Evolutionary conservation across 1,140 invertebrate species (phyloP), one percentile per base, ranked within the genome.

Genomic region (Akabosia matsudoensis): DNA sequence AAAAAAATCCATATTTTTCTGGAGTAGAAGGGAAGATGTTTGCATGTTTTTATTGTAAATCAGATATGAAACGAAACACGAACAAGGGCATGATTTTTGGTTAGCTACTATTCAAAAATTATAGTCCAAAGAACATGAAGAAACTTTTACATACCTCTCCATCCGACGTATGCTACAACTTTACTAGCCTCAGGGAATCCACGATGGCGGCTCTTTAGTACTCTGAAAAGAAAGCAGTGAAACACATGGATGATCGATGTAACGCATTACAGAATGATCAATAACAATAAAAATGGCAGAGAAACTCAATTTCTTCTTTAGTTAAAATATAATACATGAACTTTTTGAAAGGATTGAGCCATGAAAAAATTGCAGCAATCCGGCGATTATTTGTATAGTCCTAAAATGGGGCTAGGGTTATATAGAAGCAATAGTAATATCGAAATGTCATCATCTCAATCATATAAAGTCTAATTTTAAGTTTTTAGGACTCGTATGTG

Each of bases 81-180:
- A 56, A 56, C n/a, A n/a, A n/a, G n/a, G n/a, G n/a, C n/a, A n/a
- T n/a, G n/a, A n/a, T n/a, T n/a, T n/a, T n/a, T n/a, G n/a, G n/a
- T n/a, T n/a, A n/a, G n/a, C 4, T 22, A 56, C 24, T 22, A 56
- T n/a, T 22, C 7, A n/a, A 7, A 56, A n/a, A 13, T 7, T 16
- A 4, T 56, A 7, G n/a, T 22, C 14, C 24, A 56, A 24, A 56
- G 54, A 16, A 56, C 22, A 56, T 56, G n/a, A 16, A 56, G n/a
- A 45, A 45, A 10, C 18, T 7, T 4, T 56, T 10, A 22, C 33
- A 24, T 45, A 72, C 70, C 70, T 72, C 70, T 34, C 70, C 70
- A 72, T 22, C 70, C 70, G n/a, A 72, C 70, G 24, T 45, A 72
- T 34, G 70, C 70, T 14, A 72, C 37, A 45, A 72, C 70, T 45